Base-by-base conservation (phyloP, 2,113 vertebrate genomes). In the Paraplagusia blochii region DNA sequence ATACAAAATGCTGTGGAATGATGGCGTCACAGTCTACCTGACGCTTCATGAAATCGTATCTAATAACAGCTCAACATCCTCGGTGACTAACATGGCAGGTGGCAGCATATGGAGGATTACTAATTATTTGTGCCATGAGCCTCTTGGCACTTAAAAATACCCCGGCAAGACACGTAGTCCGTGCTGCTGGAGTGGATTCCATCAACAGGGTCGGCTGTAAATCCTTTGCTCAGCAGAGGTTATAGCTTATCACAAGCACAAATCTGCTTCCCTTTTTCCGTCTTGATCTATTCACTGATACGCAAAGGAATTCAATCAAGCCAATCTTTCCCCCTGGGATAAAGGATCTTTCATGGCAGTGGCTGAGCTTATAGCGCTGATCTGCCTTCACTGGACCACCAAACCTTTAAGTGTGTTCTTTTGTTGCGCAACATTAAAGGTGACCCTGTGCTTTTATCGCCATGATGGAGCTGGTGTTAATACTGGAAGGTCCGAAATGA, bases 281-380 rank as follows among this genome's bases (percentile, higher is more conserved):
- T 53, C 83, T 78, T 89, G 87, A 92, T 90, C 90, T 84, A 85
- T 85, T 82, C 83, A 60, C 84, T 85, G 87, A 90, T 88, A 91
- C 76, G 79, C 78, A 81, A 88, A 88, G 83, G 77, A 90, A 91
- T 91, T 89, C 83, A 89, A 90, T 89, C 87, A 88, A 75, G 79
- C 87, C 85, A 44, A 80, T 81, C 83, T 82, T 84, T 76, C 80
- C 65, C 75, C 10, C 87, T 87, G 89, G 84, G 77, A 88, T 12
- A 89, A 88, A 78, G 81, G 76, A 86, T 86, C 88, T 84, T 79
- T 65, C 65, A 71, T 83, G 62, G 76, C 77, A 55, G 61, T 40
- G 49, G 66, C 34, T 11, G 45, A 57, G 76, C 81, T n/a, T 72
- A 45, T 56, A 75, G 58, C 69, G 49, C 83, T 84, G 74, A 84